These are phyloP conservation scores for Pantherophis vulpinus DNA, from an alignment of 2,797 vertebrate genomes.

Conservation along the genomic window DNA sequence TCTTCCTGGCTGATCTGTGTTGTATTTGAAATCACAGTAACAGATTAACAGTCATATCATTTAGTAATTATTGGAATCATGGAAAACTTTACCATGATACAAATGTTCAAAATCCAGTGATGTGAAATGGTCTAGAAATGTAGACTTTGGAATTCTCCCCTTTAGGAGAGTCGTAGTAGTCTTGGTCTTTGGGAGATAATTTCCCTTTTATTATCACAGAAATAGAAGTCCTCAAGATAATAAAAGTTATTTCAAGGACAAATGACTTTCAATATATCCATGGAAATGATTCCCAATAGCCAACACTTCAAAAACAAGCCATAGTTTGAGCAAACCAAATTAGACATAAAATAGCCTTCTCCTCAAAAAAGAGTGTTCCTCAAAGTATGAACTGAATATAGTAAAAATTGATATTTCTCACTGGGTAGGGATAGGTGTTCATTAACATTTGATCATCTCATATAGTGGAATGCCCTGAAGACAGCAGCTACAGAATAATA, in stretches of 20 bases:
- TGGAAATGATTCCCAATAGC: neutral
- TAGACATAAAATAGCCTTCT: neutral
- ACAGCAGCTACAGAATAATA: neutral
- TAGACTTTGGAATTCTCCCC: neutral
- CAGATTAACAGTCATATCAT: neutral
- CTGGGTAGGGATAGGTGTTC: neutral
- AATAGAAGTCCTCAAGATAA: neutral
- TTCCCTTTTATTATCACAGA: neutral
- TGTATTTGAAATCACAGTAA: neutral
- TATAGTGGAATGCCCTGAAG: neutral
- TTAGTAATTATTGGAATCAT: neutral
- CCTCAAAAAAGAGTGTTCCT: neutral
- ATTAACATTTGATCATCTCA: neutral
- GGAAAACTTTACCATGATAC: neutral
- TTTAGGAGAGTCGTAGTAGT: neutral
- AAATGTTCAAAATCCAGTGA: neutral
- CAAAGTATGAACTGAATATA: neutral
- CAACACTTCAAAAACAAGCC: neutral
- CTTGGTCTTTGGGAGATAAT: neutral
- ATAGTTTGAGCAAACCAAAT: neutral
- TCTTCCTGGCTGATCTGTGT: neutral
- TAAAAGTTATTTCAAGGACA: neutral
- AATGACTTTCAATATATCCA: neutral
- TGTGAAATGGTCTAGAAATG: neutral
- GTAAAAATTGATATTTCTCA: neutral